These are phyloP conservation scores for Psittacara wagleri DNA, from an alignment of 2,113 vertebrate species.

Conservation along the genomic window DNA sequence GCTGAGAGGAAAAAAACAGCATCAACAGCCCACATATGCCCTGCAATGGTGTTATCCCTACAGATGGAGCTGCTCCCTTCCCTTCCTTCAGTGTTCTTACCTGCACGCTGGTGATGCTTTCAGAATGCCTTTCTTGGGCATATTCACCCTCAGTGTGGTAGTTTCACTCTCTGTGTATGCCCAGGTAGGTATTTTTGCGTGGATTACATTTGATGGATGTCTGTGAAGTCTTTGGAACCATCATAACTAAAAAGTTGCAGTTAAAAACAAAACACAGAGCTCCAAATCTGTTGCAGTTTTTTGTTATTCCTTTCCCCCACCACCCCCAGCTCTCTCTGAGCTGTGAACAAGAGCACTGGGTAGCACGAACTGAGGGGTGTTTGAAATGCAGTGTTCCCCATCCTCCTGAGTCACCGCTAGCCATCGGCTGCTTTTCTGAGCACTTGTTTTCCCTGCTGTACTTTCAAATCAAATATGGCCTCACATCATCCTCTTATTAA, in stretches of 20 bases:
- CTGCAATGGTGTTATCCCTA: background rate
- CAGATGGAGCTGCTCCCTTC: background rate
- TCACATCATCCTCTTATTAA: background rate
- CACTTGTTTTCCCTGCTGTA: background rate
- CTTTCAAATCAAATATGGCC: background rate
- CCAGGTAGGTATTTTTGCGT: background rate
- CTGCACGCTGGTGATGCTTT: background rate
- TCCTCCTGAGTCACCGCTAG: conserved; percentile 30
- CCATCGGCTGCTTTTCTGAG: conserved; percentile 1
- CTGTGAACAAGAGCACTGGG: conserved; percentile 16
- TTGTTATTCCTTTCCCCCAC: background rate
- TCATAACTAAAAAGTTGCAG: background rate
- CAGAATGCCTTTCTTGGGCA: background rate
- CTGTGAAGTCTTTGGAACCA: background rate
- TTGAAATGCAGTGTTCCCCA: conserved; percentile 21
- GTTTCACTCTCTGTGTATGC: background rate
- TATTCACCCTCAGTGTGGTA: background rate
- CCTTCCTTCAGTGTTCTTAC: background rate
- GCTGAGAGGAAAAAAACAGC: conserved; percentile 25
- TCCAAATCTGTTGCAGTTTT: conserved; percentile 36
- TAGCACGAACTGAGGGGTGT: conserved; percentile 25
- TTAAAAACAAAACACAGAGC: conserved; percentile 3
- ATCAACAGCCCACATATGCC: background rate
- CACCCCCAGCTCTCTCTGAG: conserved; percentile 39
- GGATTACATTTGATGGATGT: background rate